Evolutionary conservation across 2,113 vertebrate species (phyloP).

Genomic region (Catharus bicknelli): DNA sequence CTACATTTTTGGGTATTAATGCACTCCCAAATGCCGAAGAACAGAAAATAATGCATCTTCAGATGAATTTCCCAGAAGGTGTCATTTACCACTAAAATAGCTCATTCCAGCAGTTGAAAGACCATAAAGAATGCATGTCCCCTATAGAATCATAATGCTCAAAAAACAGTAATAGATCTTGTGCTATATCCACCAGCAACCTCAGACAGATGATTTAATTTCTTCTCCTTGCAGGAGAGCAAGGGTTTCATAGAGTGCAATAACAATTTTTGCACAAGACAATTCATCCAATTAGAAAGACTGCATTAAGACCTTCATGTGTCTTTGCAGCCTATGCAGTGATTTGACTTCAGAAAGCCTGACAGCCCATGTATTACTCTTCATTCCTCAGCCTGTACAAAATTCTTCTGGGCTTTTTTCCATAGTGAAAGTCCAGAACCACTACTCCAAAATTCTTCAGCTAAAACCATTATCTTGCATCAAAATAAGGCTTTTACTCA

Average conservation of each 20-base stretch:
- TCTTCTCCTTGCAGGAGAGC: constrained; percentile 44
- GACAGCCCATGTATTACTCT: not conserved
- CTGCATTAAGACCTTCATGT: constrained; percentile 35
- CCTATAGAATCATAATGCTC: constrained; percentile 49
- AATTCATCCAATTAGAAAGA: constrained; percentile 63
- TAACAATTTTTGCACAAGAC: constrained; percentile 68
- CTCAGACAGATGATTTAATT: constrained; percentile 69
- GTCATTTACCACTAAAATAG: constrained; percentile 64
- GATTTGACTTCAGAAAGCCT: constrained; percentile 39
- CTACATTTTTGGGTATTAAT: not conserved
- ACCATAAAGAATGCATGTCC: constrained; percentile 59
- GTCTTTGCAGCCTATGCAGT: not conserved
- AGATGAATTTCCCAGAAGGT: constrained; percentile 56
- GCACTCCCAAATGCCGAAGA: not conserved
- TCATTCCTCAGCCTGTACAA: not conserved
- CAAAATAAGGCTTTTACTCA: not conserved
- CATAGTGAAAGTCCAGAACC: not conserved
- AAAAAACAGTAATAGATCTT: constrained; percentile 72
- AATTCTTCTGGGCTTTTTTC: constrained; percentile 17
- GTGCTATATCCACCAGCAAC: constrained; percentile 68
- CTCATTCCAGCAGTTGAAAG: constrained; percentile 66
- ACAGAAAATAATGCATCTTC: constrained; percentile 34
- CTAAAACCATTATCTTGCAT: not conserved
- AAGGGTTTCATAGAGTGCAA: constrained; percentile 56
- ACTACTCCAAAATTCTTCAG: not conserved